Evolutionary conservation across 2,888 invertebrate genomes (phyloP).

Genomic region (Lithodes maja): DNA sequence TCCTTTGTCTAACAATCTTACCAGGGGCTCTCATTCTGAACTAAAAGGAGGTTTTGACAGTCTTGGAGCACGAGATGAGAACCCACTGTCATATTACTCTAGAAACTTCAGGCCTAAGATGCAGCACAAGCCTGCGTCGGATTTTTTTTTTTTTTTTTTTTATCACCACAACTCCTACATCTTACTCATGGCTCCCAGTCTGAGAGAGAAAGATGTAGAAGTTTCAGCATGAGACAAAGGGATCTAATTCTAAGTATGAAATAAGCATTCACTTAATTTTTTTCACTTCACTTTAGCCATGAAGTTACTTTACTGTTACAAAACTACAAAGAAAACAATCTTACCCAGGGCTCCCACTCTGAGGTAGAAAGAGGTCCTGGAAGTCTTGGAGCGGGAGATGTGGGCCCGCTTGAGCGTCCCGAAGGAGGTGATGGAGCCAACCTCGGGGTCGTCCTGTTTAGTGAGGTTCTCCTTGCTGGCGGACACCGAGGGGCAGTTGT

Average conservation of each 20-base stretch:
- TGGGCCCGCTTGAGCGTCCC: slow-evolving; percentile 78
- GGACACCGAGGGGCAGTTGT: slow-evolving; percentile 76
- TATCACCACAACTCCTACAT: not conserved
- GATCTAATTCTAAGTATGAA: no score
- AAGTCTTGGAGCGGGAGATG: slow-evolving; percentile 76
- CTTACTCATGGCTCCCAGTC: not conserved
- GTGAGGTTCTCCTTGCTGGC: slow-evolving; percentile 71
- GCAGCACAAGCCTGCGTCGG: no score
- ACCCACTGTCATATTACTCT: no score
- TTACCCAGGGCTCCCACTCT: slow-evolving; percentile 78
- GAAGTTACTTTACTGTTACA: not conserved
- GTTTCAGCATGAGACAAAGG: no score
- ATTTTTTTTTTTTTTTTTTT: no score
- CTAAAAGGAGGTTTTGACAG: no score
- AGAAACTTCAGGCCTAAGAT: no score
- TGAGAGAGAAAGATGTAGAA: no score
- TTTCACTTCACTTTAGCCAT: not conserved
- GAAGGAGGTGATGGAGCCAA: slow-evolving; percentile 76
- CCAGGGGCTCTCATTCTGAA: no score
- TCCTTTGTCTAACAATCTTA: no score
- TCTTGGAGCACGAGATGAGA: no score
- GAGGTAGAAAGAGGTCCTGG: slow-evolving; percentile 78
- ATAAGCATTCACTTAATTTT: not conserved
- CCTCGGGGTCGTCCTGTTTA: slow-evolving; percentile 75
- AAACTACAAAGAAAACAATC: slow-evolving; percentile 61